A percentile compares a stretch with the other conserved stretches of the same genome.
phyloP scores from a whole-genome alignment of 2,888 invertebrate species.

The Synergus umbraculus region DNA sequence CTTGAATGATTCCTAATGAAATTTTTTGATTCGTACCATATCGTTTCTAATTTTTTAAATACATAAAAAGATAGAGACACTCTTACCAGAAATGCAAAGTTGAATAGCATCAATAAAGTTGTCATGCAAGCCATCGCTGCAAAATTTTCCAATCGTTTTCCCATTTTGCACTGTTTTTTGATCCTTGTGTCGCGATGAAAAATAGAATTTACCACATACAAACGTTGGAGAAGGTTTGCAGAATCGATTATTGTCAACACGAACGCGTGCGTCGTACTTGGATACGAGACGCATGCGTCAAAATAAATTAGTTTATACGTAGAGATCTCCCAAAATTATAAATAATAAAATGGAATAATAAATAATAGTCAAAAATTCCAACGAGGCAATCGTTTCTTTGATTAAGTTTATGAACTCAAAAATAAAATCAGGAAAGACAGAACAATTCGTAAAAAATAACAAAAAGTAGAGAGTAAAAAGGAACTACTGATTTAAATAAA shows the following conservation, averaged over 20 bases:
- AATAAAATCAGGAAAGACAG: neutral
- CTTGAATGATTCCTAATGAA: neutral
- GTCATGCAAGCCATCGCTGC: slow-evolving; percentile 89
- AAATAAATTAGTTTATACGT: neutral
- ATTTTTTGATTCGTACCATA: neutral
- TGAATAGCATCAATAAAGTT: slow-evolving; percentile 87
- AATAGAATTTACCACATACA: slow-evolving; percentile 29
- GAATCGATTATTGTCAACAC: slow-evolving; percentile 34
- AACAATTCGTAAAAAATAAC: neutral
- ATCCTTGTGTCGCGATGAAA: slow-evolving; percentile 16
- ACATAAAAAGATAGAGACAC: neutral
- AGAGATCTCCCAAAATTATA: neutral
- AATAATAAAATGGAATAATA: neutral
- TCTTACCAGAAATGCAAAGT: slow-evolving; percentile 89
- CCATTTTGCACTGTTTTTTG: slow-evolving; percentile 77
- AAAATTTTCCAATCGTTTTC: slow-evolving; percentile 85
- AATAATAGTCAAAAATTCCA: neutral
- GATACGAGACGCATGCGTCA: slow-evolving; percentile 25
- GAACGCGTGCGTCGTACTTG: slow-evolving; percentile 29
- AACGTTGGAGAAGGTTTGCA: slow-evolving; percentile 16
- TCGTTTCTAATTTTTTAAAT: neutral
- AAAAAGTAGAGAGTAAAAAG: neutral
- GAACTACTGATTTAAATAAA: neutral
- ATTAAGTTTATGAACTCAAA: neutral
- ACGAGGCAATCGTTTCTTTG: too few species aligned